Conservation (phyloP, 1,140 invertebrate genomes). For the Hestina assimilis region DNA sequence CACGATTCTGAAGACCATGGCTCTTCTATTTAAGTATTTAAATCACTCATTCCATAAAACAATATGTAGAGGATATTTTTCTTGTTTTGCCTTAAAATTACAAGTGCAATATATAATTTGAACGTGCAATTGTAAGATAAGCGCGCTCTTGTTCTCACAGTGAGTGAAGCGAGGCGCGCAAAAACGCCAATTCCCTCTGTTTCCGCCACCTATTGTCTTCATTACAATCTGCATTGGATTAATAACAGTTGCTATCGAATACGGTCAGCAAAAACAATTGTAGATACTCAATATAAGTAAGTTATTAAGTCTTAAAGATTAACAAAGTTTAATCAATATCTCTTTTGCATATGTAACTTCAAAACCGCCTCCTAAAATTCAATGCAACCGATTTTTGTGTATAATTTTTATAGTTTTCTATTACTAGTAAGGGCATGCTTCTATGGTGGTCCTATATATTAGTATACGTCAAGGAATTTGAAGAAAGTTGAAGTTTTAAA, state of each 20-base stretch:
- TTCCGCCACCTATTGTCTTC: constrained; percentile 67
- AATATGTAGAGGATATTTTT: not conserved
- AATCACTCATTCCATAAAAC: too few relatives aligned
- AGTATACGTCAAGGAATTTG: too few relatives aligned
- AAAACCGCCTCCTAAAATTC: too few relatives aligned
- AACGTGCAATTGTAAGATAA: constrained; percentile 44
- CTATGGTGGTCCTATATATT: too few relatives aligned
- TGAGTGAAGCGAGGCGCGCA: constrained; percentile 43
- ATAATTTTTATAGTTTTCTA: too few relatives aligned
- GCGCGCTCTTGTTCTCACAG: constrained; percentile 53
- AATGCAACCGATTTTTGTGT: too few relatives aligned
- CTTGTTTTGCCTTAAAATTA: constrained; percentile 11
- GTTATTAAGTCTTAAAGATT: not conserved
- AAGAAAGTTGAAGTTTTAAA: too few relatives aligned
- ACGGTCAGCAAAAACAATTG: constrained; percentile 12
- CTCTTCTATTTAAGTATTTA: too few relatives aligned
- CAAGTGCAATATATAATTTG: constrained; percentile 43
- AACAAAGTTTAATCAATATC: not conserved
- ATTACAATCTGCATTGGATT: constrained; percentile 57
- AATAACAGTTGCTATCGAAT: constrained; percentile 39
- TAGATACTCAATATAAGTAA: not conserved
- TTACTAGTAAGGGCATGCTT: too few relatives aligned
- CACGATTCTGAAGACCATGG: too few relatives aligned
- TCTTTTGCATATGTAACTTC: too few relatives aligned
- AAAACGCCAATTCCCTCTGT: constrained; percentile 57